Conservation (phyloP, 2,888 invertebrate genomes). For the Chouioia cunea region DNA sequence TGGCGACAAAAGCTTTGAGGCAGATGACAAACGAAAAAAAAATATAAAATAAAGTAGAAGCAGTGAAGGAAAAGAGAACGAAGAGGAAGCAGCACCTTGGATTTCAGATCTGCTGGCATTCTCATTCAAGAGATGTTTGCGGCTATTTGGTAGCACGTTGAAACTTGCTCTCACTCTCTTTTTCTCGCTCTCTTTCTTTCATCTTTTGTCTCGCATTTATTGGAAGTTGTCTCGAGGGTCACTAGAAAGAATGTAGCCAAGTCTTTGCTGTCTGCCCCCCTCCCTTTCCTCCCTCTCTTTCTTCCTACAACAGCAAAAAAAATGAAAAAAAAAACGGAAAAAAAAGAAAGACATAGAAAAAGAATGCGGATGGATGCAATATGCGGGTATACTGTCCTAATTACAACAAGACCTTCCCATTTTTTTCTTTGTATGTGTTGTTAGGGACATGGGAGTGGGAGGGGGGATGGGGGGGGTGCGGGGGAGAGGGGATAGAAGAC, state of each 20-base stretch:
- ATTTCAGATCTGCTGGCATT: slow-evolving; percentile 43
- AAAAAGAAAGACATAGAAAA: slow-evolving; percentile 28
- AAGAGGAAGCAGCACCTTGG: slow-evolving; percentile 39
- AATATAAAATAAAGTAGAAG: slow-evolving; percentile 47
- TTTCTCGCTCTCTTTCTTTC: slow-evolving; percentile 31
- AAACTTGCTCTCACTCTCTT: slow-evolving; percentile 20
- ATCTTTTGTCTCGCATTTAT: slow-evolving; percentile 62
- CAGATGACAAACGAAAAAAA: too few relatives aligned
- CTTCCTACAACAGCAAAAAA: slow-evolving; percentile 19
- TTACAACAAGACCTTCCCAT: slow-evolving; percentile 60
- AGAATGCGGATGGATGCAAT: slow-evolving; percentile 27
- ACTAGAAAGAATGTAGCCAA: slow-evolving; percentile 62
- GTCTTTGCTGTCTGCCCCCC: slow-evolving; percentile 50
- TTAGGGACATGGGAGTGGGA: too few relatives aligned
- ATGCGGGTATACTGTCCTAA: slow-evolving; percentile 69
- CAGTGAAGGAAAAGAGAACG: slow-evolving; percentile 27
- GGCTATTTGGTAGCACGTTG: slow-evolving; percentile 44
- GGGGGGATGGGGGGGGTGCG: too few relatives aligned
- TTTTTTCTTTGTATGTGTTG: slow-evolving; percentile 43
- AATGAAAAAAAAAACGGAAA: slow-evolving; percentile 45
- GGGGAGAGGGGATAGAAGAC: too few relatives aligned
- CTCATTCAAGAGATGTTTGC: slow-evolving; percentile 43
- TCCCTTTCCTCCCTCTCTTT: not conserved
- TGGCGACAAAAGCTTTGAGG: too few relatives aligned
- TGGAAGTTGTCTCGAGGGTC: slow-evolving; percentile 62